Percentiles rank a stretch among this genome's conserved stretches.
These are phyloP conservation scores for Rhingia campestris DNA, from an alignment of 2,888 invertebrate genomes.

Conservation along the genomic window DNA sequence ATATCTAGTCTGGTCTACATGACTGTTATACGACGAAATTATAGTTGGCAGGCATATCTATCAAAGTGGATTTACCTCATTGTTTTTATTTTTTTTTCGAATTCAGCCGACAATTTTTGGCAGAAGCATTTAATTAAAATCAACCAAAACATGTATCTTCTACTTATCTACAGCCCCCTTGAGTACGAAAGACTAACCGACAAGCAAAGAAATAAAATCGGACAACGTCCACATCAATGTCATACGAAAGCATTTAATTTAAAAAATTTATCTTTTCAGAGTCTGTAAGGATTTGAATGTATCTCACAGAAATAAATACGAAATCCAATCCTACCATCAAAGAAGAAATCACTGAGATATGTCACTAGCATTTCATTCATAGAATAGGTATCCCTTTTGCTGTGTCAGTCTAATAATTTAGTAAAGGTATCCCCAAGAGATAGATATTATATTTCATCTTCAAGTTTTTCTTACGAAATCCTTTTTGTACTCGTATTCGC, in stretches of 20 bases:
- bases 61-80: conserved; percentile 27
- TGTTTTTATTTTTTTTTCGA: conserved; percentile 16
- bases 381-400: conserved; percentile 10
- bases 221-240: conserved; percentile 47
- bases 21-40: conserved; percentile 31
- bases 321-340: conserved; percentile 26
- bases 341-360: conserved; percentile 24
- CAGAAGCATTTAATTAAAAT: conserved; percentile 56
- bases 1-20: background rate
- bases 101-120: conserved; percentile 47
- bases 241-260: conserved; percentile 25
- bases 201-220: conserved; percentile 14
- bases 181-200: background rate
- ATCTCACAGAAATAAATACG: conserved; percentile 1
- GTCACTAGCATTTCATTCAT: conserved; percentile 33
- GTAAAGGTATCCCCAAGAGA: conserved; percentile 33
- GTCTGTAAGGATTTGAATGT: conserved; percentile 21
- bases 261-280: conserved; percentile 5
- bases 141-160: conserved; percentile 21
- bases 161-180: background rate
- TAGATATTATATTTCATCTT: conserved; percentile 21
- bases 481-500: background rate
- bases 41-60: conserved; percentile 53
- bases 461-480: background rate
- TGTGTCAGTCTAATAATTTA: conserved; percentile 6